Base-by-base conservation (phyloP, 2,888 invertebrate species). In the Hemistola chrysoprasaria region DNA sequence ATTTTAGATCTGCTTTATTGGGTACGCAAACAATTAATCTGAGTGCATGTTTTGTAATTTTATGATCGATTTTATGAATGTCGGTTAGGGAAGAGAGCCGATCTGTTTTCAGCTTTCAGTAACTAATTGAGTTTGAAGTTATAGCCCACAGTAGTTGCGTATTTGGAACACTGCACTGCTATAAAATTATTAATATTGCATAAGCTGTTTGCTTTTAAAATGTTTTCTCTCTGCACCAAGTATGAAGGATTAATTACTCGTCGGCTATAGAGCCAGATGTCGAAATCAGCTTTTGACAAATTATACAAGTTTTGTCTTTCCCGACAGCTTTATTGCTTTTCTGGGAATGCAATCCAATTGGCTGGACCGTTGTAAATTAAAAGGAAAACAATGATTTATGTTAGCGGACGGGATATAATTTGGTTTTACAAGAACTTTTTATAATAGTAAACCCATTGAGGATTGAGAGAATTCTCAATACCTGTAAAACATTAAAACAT, bases 241-340 rank as follows among this genome's bases (percentile, higher is more conserved):
- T 40, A 43, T 40, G 20, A 22, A 37, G 39, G 49, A 57, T 60
- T 60, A 66, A 69, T 66, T 65, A 58, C 40, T 58, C 63, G 59
- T 58, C 65, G 65, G 65, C 62, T 56, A 58, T 39, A 59, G 49
- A 50, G 59, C 56, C 78, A 73, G 59, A 65, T 71, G 74, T 60
- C 52, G 62, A 57, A 62, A 51, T 51, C 50, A 39, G 43, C 44
- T 38, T 46, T 52, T 64, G 67, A 78, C 71, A 76, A 72, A 75
- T 73, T 63, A 61, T 62, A 65, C 53, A 62, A 57, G 53, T 59
- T 50, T 62, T 55, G 64, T 59, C 49, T 47, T 42, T 57, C 63
- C 51, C 51, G 72, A 73, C 78, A 73, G 65, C 48, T 75, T 76
- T 70, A 77, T 74, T 65, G 63, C 54, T 43, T 32, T 40, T 42